A percentile compares a stretch with the other conserved stretches of the same genome.
Evolutionary conservation across 2,888 invertebrate genomes (phyloP).

Genomic region (Microplitis deprimator): DNA sequence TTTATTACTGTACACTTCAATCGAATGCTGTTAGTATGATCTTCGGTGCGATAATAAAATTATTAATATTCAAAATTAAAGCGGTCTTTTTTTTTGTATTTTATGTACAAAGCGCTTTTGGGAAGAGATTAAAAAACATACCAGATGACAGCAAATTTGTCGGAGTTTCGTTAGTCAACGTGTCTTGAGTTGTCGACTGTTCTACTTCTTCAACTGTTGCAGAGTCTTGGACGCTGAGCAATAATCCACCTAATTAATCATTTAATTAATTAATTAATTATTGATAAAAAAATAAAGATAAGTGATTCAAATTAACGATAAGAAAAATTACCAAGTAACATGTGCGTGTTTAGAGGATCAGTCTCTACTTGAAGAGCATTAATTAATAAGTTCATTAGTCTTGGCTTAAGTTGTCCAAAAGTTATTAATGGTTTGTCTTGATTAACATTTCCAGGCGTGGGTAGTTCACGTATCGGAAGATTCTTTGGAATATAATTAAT

Average conservation of each 20-base stretch:
- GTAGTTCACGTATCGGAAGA: slow-evolving; percentile 80
- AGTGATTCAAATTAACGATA: neutral
- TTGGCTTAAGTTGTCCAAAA: slow-evolving; percentile 81
- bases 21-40: neutral
- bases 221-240: slow-evolving; percentile 85
- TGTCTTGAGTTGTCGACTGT: slow-evolving; percentile 74
- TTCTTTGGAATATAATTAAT: slow-evolving; percentile 68
- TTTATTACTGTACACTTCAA: neutral
- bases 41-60: neutral
- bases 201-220: slow-evolving; percentile 83
- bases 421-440: slow-evolving; percentile 71
- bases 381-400: slow-evolving; percentile 85
- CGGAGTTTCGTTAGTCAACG: slow-evolving; percentile 72
- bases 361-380: slow-evolving; percentile 87
- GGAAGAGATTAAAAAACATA: slow-evolving; percentile 64
- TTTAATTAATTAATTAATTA: slow-evolving; percentile 9
- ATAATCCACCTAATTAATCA: slow-evolving; percentile 76
- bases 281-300: slow-evolving; percentile 21
- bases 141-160: slow-evolving; percentile 81
- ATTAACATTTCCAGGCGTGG: slow-evolving; percentile 51
- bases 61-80: neutral
- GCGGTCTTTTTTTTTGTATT: neutral
- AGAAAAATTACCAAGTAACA: slow-evolving; percentile 78
- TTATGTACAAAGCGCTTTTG: no score
- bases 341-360: slow-evolving; percentile 89